Evolutionary conservation across 2,888 invertebrate species (phyloP).

Genomic region (Limnephilus rhombicus): DNA sequence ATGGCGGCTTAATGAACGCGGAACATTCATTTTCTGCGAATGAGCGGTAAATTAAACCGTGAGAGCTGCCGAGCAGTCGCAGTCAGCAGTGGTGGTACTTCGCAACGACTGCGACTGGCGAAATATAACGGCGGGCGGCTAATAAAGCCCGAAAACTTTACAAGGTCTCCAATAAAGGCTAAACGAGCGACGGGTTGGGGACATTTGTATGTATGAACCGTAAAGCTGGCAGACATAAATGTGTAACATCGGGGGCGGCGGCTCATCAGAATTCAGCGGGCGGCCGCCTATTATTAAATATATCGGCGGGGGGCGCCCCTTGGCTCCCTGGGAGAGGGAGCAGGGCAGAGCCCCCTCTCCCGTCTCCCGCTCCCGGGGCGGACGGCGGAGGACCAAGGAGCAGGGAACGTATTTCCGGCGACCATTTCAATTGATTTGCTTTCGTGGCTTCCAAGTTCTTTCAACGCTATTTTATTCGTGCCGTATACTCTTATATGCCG

Average conservation of each 20-base stretch:
- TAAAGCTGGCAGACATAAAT: conserved; percentile 61
- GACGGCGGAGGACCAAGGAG: background rate
- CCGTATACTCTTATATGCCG: background rate
- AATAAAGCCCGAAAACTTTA: conserved; percentile 49
- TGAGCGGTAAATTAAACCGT: conserved; percentile 60
- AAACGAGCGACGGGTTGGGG: conserved; percentile 47
- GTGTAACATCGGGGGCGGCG: conserved; percentile 60
- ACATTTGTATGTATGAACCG: conserved; percentile 65
- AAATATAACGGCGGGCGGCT: conserved; percentile 45
- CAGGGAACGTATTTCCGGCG: conserved; percentile 49
- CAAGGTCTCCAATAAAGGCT: conserved; percentile 48
- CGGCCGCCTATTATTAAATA: conserved; percentile 64
- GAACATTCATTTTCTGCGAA: conserved; percentile 62
- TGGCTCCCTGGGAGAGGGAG: background rate
- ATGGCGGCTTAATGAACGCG: conserved; percentile 56
- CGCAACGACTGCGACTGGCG: conserved; percentile 41
- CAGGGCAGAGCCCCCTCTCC: background rate
- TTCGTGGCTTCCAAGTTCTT: background rate
- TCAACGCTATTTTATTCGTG: background rate
- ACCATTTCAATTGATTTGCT: conserved; percentile 51
- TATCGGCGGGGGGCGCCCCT: conserved; percentile 54
- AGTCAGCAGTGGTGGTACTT: background rate
- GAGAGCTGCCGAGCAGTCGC: conserved; percentile 33
- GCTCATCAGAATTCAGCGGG: conserved; percentile 65
- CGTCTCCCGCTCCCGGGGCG: background rate